Conservation (phyloP, 2,888 invertebrate species). For the Entomobrya multifasciata region DNA sequence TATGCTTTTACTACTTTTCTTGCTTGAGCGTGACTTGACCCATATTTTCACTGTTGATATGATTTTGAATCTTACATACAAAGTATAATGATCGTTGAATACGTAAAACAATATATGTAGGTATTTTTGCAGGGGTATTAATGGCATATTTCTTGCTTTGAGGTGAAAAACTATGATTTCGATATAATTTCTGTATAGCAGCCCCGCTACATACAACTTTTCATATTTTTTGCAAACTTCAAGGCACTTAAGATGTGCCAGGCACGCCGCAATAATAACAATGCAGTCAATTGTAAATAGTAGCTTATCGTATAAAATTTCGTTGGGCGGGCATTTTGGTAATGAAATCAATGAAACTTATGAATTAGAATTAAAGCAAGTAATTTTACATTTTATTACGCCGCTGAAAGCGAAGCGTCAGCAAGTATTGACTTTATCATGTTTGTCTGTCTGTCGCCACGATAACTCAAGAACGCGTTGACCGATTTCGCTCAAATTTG, state of each 20-base stretch:
- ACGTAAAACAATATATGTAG: neutral
- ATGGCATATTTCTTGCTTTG: slow-evolving; percentile 8
- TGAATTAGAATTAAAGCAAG: too few species aligned
- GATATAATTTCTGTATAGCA: neutral
- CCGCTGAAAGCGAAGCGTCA: too few species aligned
- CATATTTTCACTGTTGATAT: slow-evolving; percentile 62
- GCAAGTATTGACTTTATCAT: too few species aligned
- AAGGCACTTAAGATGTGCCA: slow-evolving; percentile 57
- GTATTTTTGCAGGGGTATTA: neutral
- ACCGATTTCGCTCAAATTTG: too few species aligned
- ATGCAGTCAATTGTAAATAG: too few species aligned
- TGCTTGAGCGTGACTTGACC: slow-evolving; percentile 67
- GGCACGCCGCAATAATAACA: slow-evolving; percentile 23
- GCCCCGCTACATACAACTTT: slow-evolving; percentile 43
- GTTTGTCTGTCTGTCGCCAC: too few species aligned
- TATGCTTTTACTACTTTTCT: slow-evolving; percentile 68
- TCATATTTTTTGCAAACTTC: slow-evolving; percentile 40
- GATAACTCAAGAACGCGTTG: too few species aligned
- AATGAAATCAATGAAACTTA: too few species aligned
- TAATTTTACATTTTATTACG: too few species aligned
- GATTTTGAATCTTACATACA: slow-evolving; percentile 5
- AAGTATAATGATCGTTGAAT: neutral
- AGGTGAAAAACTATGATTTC: too few species aligned
- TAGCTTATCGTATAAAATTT: too few species aligned
- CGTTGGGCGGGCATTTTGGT: too few species aligned